Base-by-base conservation (phyloP, 2,113 vertebrate genomes). In the Choloepus hoffmanni region DNA sequence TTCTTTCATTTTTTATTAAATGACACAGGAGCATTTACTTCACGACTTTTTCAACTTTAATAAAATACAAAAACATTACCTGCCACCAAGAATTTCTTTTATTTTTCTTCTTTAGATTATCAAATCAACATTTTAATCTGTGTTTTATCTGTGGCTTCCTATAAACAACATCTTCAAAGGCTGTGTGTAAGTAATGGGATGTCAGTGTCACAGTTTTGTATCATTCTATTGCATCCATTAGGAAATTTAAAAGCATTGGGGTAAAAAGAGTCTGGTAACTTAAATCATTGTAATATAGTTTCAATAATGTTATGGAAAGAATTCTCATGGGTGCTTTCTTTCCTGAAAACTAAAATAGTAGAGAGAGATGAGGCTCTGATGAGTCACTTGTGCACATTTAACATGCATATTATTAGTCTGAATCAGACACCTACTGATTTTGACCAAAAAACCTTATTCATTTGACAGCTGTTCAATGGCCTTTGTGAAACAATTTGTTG, bases 391-490 rank as follows among this genome's bases (percentile, higher is more conserved):
- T 13, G 14, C 50, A 73, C 1, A 23, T 45, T 85, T 73, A 89
- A 33, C 53, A 7, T 36, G 13, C 26, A 60, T 79, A 76, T 62
- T 79, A 76, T 62, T 73, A 63, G 10, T 78, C 67, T 85, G 36
- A 92, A 81, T 94, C 48, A 85, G 55, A 91, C 30, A 5, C n/a
- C 16, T n/a, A 12, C 50, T 86, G 78, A 91, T 82, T 95, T 83
- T 89, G 67, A 83, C 53, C 63, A 86, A 82, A 85, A n/a, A 50
- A 30, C 5, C 73, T 95, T 85, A 36, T 36, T 89, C 12, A 2
- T 78, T 78, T 93, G 60, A 85, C 62, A 96, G 58, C 78, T 93
- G 43, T 90, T 96, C 62, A 90, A 33, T 63, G 11, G 26, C 53
- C 58, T 72, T 89, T 89, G 55, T 86, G 43, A 93, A 96, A 78